These are phyloP conservation scores for Chloropsis cyanopogon DNA, from an alignment of 2,113 vertebrate species.

Conservation along the genomic window DNA sequence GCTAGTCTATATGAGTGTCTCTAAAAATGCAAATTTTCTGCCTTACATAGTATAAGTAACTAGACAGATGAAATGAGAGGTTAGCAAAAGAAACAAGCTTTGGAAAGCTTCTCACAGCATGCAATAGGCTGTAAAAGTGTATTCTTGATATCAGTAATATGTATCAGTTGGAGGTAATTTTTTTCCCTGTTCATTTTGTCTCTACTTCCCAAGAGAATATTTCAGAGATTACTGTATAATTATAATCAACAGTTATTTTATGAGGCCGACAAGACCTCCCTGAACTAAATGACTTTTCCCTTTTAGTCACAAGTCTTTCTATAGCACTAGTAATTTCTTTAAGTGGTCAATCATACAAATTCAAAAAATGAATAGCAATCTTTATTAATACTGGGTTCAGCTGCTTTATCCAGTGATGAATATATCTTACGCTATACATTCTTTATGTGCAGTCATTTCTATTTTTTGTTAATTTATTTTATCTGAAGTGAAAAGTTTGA, in stretches of 20 bases:
- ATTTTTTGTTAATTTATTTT: neutral
- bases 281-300: constrained; percentile 43
- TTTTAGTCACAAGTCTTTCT: constrained; percentile 43
- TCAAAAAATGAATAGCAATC: constrained; percentile 45
- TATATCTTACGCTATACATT: neutral
- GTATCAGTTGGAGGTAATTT: constrained; percentile 6
- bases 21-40: neutral
- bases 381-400: neutral
- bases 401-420: constrained; percentile 1
- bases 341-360: constrained; percentile 51
- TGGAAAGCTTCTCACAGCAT: neutral
- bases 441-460: neutral
- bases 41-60: neutral
- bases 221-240: constrained; percentile 51
- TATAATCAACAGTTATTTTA: constrained; percentile 63
- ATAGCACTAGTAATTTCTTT: constrained; percentile 8
- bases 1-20: neutral
- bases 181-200: constrained; percentile 21
- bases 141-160: neutral
- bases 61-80: neutral
- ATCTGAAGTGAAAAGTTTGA: neutral
- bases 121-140: neutral
- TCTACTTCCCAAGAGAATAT: constrained; percentile 25
- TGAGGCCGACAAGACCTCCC: constrained; percentile 38
- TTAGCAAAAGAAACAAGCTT: neutral